phyloP scores from a whole-genome alignment of 2,113 vertebrate species.

The Rissa tridactyla region DNA sequence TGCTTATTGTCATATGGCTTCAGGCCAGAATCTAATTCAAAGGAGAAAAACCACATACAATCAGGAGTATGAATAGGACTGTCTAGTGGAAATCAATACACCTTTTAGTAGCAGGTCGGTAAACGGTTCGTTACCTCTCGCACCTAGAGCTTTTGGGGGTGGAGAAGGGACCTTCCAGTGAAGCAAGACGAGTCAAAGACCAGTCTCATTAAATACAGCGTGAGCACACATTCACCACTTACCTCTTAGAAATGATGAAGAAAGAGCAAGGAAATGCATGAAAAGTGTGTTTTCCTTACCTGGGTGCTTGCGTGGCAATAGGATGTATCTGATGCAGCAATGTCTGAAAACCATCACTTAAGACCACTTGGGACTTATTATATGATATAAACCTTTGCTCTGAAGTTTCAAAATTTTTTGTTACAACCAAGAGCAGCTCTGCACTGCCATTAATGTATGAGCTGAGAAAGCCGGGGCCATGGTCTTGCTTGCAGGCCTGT shows the following conservation, averaged over 20 bases:
- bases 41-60: neutral
- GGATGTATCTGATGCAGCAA: neutral
- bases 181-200: neutral
- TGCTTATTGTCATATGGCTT: constrained; percentile 20
- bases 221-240: neutral
- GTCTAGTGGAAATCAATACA: neutral
- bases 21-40: neutral
- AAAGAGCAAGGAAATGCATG: neutral
- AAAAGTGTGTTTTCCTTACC: neutral
- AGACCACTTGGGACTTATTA: neutral
- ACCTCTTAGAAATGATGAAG: neutral
- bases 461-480: neutral
- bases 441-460: neutral
- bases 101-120: neutral
- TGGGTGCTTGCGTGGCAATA: neutral
- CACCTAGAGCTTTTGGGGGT: neutral
- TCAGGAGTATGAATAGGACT: neutral
- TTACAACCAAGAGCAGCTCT: neutral
- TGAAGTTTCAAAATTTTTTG: neutral
- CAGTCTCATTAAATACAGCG: neutral
- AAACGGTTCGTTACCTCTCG: neutral
- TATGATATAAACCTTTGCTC: neutral
- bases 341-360: neutral
- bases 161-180: neutral
- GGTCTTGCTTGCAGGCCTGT: neutral